Evolutionary conservation across 2,113 vertebrate species (phyloP), one percentile per base, ranked within the genome.

Genomic region (Cynoglossus semilaevis): DNA sequence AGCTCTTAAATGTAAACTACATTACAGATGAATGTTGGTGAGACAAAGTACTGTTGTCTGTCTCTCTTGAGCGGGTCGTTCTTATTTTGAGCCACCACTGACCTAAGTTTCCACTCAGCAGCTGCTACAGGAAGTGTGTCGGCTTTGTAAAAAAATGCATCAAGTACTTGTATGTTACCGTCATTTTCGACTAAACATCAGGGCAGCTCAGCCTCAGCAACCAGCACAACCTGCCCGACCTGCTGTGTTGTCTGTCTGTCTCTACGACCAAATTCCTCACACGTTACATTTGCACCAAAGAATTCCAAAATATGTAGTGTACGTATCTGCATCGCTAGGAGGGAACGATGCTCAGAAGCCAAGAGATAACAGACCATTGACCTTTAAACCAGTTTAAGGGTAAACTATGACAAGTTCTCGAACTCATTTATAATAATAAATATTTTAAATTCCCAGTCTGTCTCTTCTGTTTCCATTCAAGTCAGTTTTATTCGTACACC

Each of bases 101-200:
- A 53, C 58, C 34, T 8, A 56, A 60, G 52, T 72, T 83, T 82
- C 79, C 81, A 69, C n/a, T 65, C 52, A n/a, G 71, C 41, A 65
- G 68, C 53, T 67, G 37, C 56, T 29, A 51, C 53, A 61, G 68
- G 41, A 71, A 72, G 45, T 63, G 1, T 16, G 9, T 55, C 2
- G 1, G 35, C 15, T 11, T 41, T 37, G 40, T 35, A 51, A 56
- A 56, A n/a, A 17, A 15, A 44, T 22, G 15, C 3, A 9, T 14
- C 29, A 8, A 2, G 5, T 36, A 17, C 16, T 2, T 17, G 11
- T 50, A 52, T 48, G 52, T 16, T 13, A 1, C 48, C 5, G 10
- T 19, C n/a, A n/a, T 11, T 73, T 46, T 12, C 51, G 43, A 51
- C 45, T 58, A 41, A 57, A 48, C 15, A 29, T 59, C 8, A 52